Base-by-base conservation (phyloP, 2,113 vertebrate species). In the Oxyruncus cristatus region DNA sequence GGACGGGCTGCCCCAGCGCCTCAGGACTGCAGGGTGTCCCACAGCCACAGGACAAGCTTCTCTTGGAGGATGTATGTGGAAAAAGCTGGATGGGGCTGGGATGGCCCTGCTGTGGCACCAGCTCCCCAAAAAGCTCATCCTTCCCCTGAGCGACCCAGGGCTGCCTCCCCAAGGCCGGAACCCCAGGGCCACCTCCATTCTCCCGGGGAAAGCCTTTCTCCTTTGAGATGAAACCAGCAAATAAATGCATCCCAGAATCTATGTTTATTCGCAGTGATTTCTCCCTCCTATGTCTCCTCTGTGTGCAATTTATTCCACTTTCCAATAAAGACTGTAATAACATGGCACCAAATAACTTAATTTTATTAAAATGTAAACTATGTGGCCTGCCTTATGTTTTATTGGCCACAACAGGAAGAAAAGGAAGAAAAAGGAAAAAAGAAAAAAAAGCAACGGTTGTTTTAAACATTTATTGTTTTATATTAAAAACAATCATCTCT, bases 251-350 rank as follows among this genome's bases (percentile, higher is more conserved):
- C 93, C 93, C 97, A 97, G 93, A 97, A 97, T 97, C 96, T 94
- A 94, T 97, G 94, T 97, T 96, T 96, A 93, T 97, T 96, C 92
- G 23, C 65, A 63, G 91, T 98, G 97, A 98, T 97, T 98, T 95
- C 93, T 96, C 95, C 94, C 93, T 96, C 89, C 77, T 96, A 85
- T 93, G 96, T 94, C 95, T 96, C 96, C 93, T 95, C 89, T 81
- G 97, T 98, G 97, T 98, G 97, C 97, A 98, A 98, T 98, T 97
- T 95, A 88, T 95, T 97, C 96, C 96, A 96, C 96, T 97, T 95
- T 93, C 92, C 92, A 97, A 97, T 98, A 97, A 97, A 97, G 96
- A 97, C 96, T 97, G 95, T 76, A 95, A 97, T 81, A 97, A 97
- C 82, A 1, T 87, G 93, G 88, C 97, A 97, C 95, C 95, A 89